A percentile compares a stretch with the other conserved stretches of the same genome.
These are phyloP conservation scores for Panurus biarmicus DNA, from an alignment of 2,113 vertebrate genomes.

Conservation along the genomic window DNA sequence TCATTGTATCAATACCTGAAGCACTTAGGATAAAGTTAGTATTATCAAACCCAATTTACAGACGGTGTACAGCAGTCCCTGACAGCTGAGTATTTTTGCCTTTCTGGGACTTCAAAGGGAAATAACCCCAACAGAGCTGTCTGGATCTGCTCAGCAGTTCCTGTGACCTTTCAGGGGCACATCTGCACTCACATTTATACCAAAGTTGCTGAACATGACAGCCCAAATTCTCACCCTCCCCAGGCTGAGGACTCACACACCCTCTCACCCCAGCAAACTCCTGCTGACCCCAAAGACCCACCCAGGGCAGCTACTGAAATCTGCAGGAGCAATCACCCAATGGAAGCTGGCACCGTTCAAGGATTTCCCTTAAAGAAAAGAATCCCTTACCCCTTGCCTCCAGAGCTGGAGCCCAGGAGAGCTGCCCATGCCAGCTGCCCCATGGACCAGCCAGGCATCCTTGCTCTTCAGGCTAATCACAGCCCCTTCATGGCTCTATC, in stretches of 20 bases:
- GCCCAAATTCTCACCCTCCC: not conserved
- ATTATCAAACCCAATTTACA: not conserved
- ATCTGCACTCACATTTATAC: not conserved
- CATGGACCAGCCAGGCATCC: not conserved
- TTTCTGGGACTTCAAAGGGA: not conserved
- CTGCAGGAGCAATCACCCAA: not conserved
- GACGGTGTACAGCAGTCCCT: fast-evolving
- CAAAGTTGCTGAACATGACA: fast-evolving
- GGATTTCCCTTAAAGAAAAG: not conserved
- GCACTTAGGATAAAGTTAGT: not conserved
- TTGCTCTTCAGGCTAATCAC: not conserved
- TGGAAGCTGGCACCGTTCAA: not conserved
- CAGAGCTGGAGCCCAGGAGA: not conserved
- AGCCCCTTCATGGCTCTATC: not conserved
- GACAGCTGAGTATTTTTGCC: not conserved
- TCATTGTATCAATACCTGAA: not conserved
- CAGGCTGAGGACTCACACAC: not conserved
- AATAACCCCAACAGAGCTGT: not conserved
- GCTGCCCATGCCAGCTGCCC: not conserved
- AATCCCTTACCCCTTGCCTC: not conserved
- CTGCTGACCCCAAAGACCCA: not conserved
- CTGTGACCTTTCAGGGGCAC: not conserved
- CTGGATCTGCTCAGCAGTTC: not conserved
- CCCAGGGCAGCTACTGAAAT: not conserved
- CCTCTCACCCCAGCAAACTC: not conserved